Evolutionary conservation across 2,797 vertebrate genomes (phyloP).

Genomic region (Sebastes flavidus): DNA sequence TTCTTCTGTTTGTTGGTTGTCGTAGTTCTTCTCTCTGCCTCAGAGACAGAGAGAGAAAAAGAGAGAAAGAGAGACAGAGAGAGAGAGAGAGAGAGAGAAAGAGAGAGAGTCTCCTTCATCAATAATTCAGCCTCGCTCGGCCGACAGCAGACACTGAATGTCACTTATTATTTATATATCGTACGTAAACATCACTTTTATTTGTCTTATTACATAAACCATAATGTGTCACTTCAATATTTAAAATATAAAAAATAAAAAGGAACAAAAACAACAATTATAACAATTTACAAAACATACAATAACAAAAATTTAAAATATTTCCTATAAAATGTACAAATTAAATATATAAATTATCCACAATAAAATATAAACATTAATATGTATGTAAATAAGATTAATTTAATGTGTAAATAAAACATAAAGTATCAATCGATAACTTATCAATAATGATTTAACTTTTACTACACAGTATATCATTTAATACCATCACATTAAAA

Average conservation of each 20-base stretch:
- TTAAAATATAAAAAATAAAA: neutral
- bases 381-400: neutral
- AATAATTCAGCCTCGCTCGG: conserved; percentile 51
- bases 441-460: neutral
- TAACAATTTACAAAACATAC: neutral
- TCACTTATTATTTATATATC: neutral
- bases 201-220: neutral
- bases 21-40: neutral
- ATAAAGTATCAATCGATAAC: neutral
- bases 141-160: neutral
- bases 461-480: neutral
- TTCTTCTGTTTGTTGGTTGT: neutral
- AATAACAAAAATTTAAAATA: neutral
- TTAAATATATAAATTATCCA: neutral
- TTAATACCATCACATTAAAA: neutral
- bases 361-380: neutral
- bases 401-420: neutral
- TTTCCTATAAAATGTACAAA: neutral
- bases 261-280: neutral
- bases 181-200: neutral
- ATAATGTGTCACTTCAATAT: neutral
- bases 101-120: conserved; percentile 16
- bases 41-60: neutral
- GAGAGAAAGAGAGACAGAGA: neutral
- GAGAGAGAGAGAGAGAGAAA: neutral